Evolutionary conservation across 2,888 invertebrate species (phyloP).

Genomic region (Schizotus pectinicornis): DNA sequence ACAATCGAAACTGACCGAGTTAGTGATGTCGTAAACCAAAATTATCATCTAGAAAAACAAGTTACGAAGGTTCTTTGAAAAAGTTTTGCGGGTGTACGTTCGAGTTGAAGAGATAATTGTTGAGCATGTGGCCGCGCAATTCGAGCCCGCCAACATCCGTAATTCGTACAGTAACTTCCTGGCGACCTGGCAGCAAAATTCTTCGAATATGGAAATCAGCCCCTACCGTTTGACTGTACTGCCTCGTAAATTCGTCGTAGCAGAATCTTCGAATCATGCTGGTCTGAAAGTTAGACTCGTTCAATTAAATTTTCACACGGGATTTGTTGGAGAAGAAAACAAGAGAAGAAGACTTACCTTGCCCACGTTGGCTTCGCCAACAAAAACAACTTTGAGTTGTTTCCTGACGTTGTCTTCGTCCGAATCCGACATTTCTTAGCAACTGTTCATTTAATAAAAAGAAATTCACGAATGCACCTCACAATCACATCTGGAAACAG

Average conservation of each 20-base stretch:
- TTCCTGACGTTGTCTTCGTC: constrained; percentile 69
- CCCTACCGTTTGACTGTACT: constrained; percentile 70
- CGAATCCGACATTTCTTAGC: constrained; percentile 67
- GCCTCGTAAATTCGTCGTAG: constrained; percentile 68
- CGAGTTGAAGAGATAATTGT: constrained; percentile 73
- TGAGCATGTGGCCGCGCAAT: constrained; percentile 77
- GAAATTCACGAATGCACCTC: constrained; percentile 13
- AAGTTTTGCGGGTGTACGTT: constrained; percentile 66
- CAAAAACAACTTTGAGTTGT: constrained; percentile 77
- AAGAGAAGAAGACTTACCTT: constrained; percentile 73
- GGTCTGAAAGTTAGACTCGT: constrained; percentile 61
- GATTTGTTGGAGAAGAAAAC: no score
- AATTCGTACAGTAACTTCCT: constrained; percentile 73
- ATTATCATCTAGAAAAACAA: constrained; percentile 73
- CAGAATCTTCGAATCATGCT: constrained; percentile 70
- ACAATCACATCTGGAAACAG: constrained; percentile 20
- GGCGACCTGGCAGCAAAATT: constrained; percentile 62
- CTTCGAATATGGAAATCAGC: constrained; percentile 76
- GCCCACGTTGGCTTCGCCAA: constrained; percentile 82
- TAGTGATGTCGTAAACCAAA: constrained; percentile 85
- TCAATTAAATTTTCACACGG: no score
- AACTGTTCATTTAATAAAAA: constrained; percentile 30
- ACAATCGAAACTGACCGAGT: constrained; percentile 78
- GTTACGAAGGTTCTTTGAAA: no score
- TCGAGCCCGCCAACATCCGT: constrained; percentile 87